Evolutionary conservation across 35 echinoderm and acorn worm genomes (phyloP).

Genomic region (Apostichopus parvimensis): DNA sequence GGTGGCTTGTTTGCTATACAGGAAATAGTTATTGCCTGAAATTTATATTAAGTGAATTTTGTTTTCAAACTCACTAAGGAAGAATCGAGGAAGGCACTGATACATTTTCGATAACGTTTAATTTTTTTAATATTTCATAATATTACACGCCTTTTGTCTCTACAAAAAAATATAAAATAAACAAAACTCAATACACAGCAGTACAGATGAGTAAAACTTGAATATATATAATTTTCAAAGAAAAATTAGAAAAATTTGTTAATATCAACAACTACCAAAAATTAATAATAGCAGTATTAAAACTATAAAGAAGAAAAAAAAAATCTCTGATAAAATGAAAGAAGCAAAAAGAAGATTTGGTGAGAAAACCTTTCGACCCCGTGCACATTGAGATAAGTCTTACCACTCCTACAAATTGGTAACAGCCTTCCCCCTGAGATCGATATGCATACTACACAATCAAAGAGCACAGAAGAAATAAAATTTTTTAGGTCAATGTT

Average conservation of each 20-base stretch:
- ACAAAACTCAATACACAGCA: not conserved
- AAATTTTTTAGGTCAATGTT: not conserved
- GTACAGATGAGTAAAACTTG: not conserved
- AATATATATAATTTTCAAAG: not conserved
- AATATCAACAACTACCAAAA: no score
- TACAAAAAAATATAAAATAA: no score
- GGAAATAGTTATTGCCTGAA: no score
- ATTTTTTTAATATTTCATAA: no score
- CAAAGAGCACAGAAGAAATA: conserved; percentile 21
- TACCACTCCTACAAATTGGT: conserved; percentile 37
- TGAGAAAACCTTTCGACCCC: conserved; percentile 28
- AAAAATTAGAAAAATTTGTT: no score
- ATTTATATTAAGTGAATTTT: no score
- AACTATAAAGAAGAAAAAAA: not conserved
- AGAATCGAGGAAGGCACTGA: no score
- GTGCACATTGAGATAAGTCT: conserved; percentile 27
- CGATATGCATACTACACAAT: conserved; percentile 48
- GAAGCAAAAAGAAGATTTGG: conserved; percentile 1
- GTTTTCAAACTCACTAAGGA: no score
- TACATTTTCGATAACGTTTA: no score
- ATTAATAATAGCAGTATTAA: no score
- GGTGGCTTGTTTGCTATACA: no score
- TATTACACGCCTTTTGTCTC: no score
- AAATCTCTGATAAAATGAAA: not conserved
- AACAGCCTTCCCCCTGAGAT: conserved; percentile 41